Conservation (phyloP, 2,113 vertebrate species). For the Microcebus lehilahytsara region DNA sequence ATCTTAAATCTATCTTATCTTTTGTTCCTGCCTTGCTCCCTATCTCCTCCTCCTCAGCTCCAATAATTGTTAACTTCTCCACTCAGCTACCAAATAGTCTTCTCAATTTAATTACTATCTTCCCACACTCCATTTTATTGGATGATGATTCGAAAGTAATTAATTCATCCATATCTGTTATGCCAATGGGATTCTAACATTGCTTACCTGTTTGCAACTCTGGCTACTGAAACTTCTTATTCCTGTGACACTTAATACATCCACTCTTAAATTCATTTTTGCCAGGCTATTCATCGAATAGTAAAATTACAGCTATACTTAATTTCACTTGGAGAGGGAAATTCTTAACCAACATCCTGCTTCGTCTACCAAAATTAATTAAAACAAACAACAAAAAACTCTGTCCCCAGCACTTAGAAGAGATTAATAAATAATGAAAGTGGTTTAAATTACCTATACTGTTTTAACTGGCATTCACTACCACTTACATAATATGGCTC, state of each 20-base stretch:
- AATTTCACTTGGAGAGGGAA: background rate
- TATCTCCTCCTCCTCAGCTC: rapidly evolving
- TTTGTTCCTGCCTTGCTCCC: background rate
- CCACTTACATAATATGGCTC: background rate
- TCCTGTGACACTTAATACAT: background rate
- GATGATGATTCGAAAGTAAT: background rate
- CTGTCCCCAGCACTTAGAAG: background rate
- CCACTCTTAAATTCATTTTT: background rate
- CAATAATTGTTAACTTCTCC: background rate
- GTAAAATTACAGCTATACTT: background rate
- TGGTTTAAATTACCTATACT: background rate
- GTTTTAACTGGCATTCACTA: background rate
- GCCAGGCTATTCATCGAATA: background rate
- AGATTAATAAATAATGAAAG: background rate
- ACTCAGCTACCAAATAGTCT: background rate
- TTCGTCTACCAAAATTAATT: background rate
- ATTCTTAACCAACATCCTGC: background rate
- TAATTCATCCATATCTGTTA: background rate
- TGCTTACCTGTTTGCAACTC: background rate
- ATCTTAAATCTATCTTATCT: background rate
- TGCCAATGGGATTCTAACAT: background rate
- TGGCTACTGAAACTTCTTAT: background rate
- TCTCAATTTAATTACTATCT: background rate
- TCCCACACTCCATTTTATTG: background rate
- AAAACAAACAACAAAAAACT: background rate